Evolutionary conservation across 2,797 vertebrate species (phyloP), one percentile per base, ranked within the genome.

Genomic region (Mormyrus proboscirostris): DNA sequence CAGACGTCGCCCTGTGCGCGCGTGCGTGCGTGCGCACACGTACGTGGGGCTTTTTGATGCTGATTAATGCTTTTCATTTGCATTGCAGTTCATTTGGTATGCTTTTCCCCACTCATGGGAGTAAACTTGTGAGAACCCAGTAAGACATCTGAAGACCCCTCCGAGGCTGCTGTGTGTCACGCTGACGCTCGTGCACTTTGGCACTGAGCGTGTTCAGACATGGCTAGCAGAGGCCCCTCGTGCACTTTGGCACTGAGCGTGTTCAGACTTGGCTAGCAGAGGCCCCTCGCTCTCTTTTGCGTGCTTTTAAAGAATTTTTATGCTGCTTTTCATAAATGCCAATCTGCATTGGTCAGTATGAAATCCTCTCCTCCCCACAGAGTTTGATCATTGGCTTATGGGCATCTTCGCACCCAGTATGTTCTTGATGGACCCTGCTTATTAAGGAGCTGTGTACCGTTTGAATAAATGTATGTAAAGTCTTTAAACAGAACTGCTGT

Each of bases 381-480:
- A 33, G 16, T 41, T 25, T 47, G 16, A 22, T 49, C 41, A 22
- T 55, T 59, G 22, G 57, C 38, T 19, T 88, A 33, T 49, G 57
- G n/a, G 41, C 33, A 65, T 25, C 55, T 22, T 65, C 1, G 16
- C n/a, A 38, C 44, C 44, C 6, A 0, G 33, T 62, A 38, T 65
- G 19, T 22, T 65, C n/a, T 65, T 62, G 38, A 65, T 65, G 57
- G 53, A 87, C 85, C 44, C 55, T 88, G 86, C 59, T 88, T 33
- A 41, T 62, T 8, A 65, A 65, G 55, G 86, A 41, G 41, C 57
- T 38, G 22, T 86, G 22, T 53, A 53, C 9, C 47, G 33, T 87
- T 65, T 50, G 38, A 65, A 65, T 65, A 88, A 88, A 88, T 88
- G 59, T 88, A 41, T 87, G 51, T 88, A 16, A 88, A 65, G 44